These are phyloP conservation scores for Agrypnia vestita DNA, from an alignment of 1,140 invertebrate genomes.

Conservation along the genomic window DNA sequence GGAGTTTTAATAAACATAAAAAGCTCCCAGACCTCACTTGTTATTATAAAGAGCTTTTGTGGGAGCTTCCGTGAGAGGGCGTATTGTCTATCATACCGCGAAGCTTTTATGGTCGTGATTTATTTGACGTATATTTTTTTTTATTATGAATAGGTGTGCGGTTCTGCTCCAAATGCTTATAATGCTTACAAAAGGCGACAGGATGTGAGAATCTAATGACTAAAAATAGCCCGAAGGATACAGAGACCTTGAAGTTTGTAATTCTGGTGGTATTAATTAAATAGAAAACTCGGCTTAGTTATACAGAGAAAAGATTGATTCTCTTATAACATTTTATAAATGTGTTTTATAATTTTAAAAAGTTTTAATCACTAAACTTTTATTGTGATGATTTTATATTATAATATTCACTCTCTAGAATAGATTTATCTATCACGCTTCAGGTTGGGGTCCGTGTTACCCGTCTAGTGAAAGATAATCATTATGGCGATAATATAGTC, in stretches of 20 bases:
- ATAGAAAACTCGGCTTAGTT: too few species aligned
- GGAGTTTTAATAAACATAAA: conserved; percentile 30
- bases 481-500: too few species aligned
- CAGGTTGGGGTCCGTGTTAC: too few species aligned
- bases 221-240: not conserved
- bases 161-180: not conserved
- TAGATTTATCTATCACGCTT: too few species aligned
- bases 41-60: conserved; percentile 44
- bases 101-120: conserved; percentile 41
- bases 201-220: conserved; percentile 14
- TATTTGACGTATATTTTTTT: conserved; percentile 39
- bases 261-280: not conserved
- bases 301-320: too few species aligned
- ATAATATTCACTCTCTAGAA: too few species aligned
- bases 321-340: too few species aligned
- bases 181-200: not conserved
- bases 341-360: too few species aligned
- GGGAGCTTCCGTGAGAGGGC: conserved; percentile 31
- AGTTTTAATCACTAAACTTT: too few species aligned
- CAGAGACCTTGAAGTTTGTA: not conserved
- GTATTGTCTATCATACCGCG: conserved; percentile 41
- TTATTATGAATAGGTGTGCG: conserved; percentile 18
- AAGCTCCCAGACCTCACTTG: conserved; percentile 4
- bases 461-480: too few species aligned
- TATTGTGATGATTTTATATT: too few species aligned